Evolutionary conservation across 2,113 vertebrate species (phyloP).

Genomic region (Macroglossus sobrinus): DNA sequence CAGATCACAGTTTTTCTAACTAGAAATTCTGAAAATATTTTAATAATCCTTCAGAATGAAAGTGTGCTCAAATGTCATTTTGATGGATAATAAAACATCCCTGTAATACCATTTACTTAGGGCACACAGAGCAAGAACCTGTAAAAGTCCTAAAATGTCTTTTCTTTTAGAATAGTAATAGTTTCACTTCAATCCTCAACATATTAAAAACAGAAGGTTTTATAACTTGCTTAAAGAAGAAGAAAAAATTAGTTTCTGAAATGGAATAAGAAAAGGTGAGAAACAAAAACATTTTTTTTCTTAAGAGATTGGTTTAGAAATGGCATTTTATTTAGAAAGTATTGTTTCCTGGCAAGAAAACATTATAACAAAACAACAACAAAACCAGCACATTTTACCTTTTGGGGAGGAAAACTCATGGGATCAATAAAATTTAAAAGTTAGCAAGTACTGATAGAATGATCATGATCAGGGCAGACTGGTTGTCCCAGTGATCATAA

Average conservation of each 20-base stretch:
- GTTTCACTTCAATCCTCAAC: background rate
- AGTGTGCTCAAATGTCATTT: background rate
- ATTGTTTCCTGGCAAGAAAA: slow-evolving; percentile 22
- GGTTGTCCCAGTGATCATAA: background rate
- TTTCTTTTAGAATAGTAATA: background rate
- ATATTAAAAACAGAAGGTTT: background rate
- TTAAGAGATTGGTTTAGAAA: background rate
- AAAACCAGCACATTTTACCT: background rate
- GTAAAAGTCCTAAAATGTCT: background rate
- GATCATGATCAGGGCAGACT: background rate
- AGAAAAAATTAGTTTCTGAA: background rate
- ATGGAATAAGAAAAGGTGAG: background rate
- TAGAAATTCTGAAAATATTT: background rate
- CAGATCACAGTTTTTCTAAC: background rate
- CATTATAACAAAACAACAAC: background rate
- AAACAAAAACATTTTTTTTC: slow-evolving; percentile 31
- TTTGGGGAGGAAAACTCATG: background rate
- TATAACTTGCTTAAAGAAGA: background rate
- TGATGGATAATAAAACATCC: background rate
- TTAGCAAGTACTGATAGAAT: background rate
- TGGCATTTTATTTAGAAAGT: slow-evolving; percentile 18
- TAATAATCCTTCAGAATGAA: background rate
- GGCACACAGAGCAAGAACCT: background rate
- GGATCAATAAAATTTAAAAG: background rate
- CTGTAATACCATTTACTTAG: background rate